Base-by-base conservation (phyloP, 2,888 invertebrate genomes). In the Luffia ferchaultella region DNA sequence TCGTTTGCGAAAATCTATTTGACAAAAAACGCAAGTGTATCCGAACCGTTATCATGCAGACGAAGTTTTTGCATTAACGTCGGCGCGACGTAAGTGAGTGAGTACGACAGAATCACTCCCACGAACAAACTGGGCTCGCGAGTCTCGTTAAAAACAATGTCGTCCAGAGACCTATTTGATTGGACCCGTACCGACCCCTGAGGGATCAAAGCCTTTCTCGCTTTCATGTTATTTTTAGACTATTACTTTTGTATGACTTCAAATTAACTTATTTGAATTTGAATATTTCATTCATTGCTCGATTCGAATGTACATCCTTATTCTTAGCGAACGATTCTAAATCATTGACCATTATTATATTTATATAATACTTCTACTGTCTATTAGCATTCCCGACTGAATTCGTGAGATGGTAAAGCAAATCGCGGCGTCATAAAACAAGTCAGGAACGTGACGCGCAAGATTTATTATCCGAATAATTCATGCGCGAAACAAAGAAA, bases 401-500 rank as follows among this genome's bases (percentile, higher is more conserved):
- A 48, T 48, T 48, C 42, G n/a, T 5, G 7, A 16, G 2, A 20
- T 42, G 42, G 18, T 43, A 16, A 20, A n/a, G 2, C 42, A 49
- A 49, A 49, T 49, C 43, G 43, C 49, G 41, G 20, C 19, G 42
- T 48, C 17, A 48, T 48, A 48, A 48, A 49, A 49, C 49, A 49
- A 48, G 42, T 1, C 42, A 5, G 53, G 52, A 53, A 52, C 54
- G 50, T 52, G 52, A 47, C 49, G 51, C 50, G 49, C 52, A 50
- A 53, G 55, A 59, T 58, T 58, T 57, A 57, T 59, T 56, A 43
- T 40, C 46, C 55, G 53, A 57, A 60, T 61, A 60, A 60, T 58
- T 60, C 61, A 61, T 58, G 57, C 56, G 55, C 52, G 42, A 49
- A 57, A 54, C 49, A 56, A 57, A 59, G 60, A 62, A 59, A 58